Evolutionary conservation across 1,140 invertebrate genomes (phyloP).

Genomic region (Drosophila pachea): DNA sequence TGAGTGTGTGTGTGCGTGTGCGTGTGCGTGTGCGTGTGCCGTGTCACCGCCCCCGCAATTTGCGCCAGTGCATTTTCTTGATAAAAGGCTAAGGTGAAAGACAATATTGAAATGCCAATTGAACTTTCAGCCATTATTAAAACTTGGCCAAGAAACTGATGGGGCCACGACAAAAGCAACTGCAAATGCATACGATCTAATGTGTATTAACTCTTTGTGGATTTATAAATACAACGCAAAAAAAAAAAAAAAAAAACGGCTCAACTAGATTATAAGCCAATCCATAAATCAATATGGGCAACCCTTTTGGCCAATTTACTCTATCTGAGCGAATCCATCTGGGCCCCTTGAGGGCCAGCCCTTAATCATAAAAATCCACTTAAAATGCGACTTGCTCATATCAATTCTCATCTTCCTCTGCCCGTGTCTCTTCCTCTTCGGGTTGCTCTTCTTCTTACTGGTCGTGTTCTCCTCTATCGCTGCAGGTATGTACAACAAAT

Average conservation of each 20-base stretch:
- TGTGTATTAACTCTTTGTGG: no score
- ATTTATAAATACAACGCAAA: no score
- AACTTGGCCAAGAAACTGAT: constrained; percentile 45
- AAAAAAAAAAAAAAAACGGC: background rate
- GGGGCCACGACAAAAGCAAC: no score
- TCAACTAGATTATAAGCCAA: background rate
- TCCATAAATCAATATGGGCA: background rate
- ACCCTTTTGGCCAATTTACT: constrained; percentile 2
- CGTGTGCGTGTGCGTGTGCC: constrained; percentile 21
- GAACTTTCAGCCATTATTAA: constrained; percentile 73
- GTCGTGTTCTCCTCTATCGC: constrained; percentile 38
- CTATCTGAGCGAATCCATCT: constrained; percentile 11
- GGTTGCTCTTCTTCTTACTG: no score
- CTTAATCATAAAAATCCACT: constrained; percentile 45
- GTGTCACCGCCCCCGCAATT: constrained; percentile 39
- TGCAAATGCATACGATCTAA: no score
- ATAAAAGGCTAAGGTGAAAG: constrained; percentile 76
- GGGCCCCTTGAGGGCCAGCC: constrained; percentile 3
- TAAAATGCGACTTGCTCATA: constrained; percentile 42
- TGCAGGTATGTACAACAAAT: constrained; percentile 70
- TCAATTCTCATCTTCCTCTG: constrained; percentile 16
- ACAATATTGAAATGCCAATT: constrained; percentile 77
- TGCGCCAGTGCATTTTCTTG: constrained; percentile 32
- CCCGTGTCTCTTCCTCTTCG: no score
- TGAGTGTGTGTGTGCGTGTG: constrained; percentile 14